Base-by-base conservation (phyloP, 2,113 vertebrate species). In the Xerus inauris region DNA sequence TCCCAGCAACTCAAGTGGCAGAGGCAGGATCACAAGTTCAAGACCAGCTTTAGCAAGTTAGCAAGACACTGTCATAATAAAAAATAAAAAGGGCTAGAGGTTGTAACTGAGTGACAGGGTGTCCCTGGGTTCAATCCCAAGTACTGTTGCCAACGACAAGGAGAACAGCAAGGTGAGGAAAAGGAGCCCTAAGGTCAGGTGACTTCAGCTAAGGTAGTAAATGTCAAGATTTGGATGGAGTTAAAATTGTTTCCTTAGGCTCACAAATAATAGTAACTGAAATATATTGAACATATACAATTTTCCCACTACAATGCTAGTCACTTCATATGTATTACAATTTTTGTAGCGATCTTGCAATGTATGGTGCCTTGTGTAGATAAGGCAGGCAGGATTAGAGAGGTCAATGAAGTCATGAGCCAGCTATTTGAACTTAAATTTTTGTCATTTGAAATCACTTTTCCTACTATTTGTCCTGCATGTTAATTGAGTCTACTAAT, bases 231-330 rank as follows among this genome's bases (percentile, higher is more conserved):
- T 57, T 92, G 35, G 17, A 51, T 86, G 91, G 32, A 84, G 35
- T 65, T 77, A 76, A 94, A 47, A 17, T 80, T 80, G 1, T 97
- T 94, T 93, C 64, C 26, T 95, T 94, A 85, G 51, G 54, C 19
- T 83, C 5, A 81, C 45, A 79, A 96, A 67, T 89, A 91, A 80
- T 51, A 76, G n/a, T 57, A 75, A 64, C n/a, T 67, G 47, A 6
- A 83, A 1, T 65, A 35, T 64, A 35, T 71, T 75, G 83, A 72
- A 35, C 26, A 73, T 87, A 12, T 22, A 14, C 28, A 54, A 32
- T 88, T 91, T 97, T 80, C 64, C 3, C 47, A 38, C 47, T 81
- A 19, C 49, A 94, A 0, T 65, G 38, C 10, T 86, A 32, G 45
- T 95, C 5, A 54, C 17, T 89, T 88, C 8, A 72, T 82, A 6